phyloP scores from a whole-genome alignment of 2,113 vertebrate species.

The Typhlomys cinereus region DNA sequence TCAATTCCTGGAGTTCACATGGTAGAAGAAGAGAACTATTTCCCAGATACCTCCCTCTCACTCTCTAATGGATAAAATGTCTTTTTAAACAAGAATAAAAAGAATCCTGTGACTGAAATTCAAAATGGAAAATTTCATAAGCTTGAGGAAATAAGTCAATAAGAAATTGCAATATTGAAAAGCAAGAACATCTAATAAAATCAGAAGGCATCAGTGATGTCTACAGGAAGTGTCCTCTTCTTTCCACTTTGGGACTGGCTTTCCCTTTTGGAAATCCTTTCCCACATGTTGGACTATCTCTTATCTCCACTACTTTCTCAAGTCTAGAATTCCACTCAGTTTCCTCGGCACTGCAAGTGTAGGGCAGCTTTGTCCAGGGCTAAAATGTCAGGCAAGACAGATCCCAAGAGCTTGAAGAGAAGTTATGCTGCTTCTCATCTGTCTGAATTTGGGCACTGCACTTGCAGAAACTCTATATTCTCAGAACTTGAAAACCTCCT shows the following conservation, averaged over 20 bases:
- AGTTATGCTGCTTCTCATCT: not conserved
- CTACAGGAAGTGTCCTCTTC: not conserved
- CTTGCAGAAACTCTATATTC: not conserved
- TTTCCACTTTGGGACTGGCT: not conserved
- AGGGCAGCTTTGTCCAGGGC: not conserved
- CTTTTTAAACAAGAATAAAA: too few relatives aligned
- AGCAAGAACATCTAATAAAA: not conserved
- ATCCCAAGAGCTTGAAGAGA: not conserved
- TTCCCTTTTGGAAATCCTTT: not conserved
- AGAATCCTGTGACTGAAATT: not conserved
- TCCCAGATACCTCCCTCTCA: too few relatives aligned
- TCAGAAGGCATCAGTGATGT: not conserved
- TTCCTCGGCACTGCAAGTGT: not conserved
- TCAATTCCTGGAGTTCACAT: too few relatives aligned
- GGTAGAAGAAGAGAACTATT: too few relatives aligned
- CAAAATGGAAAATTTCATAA: not conserved
- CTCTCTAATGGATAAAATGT: too few relatives aligned
- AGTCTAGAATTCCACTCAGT: not conserved
- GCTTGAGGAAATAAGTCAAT: not conserved
- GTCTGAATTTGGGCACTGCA: not conserved
- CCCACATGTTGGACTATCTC: rapidly evolving
- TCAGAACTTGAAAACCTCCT: not conserved
- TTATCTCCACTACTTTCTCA: not conserved
- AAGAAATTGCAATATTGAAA: not conserved
- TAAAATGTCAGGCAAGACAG: not conserved